Evolutionary conservation across 2,113 vertebrate species (phyloP).

Genomic region (Anas platyrhynchos): DNA sequence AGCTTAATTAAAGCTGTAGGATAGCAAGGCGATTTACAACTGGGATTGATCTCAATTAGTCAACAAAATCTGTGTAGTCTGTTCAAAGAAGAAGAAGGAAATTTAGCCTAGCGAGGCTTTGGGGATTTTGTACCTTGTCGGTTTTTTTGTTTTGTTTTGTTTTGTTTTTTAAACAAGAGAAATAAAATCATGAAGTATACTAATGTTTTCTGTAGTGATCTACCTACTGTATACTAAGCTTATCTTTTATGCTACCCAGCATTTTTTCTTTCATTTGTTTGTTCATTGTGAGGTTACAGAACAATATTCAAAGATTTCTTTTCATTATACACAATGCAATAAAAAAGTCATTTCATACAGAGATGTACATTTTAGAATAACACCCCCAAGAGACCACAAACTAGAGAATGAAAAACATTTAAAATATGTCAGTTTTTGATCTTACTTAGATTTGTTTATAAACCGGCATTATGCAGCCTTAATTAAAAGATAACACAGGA

Average conservation of each 20-base stretch:
- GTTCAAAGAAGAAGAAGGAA: conserved; percentile 83
- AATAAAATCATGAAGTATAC: conserved; percentile 51
- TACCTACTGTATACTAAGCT: not conserved
- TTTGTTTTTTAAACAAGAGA: conserved; percentile 52
- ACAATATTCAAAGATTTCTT: conserved; percentile 78
- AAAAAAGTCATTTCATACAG: conserved; percentile 69
- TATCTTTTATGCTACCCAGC: conserved; percentile 27
- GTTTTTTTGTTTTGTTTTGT: conserved; percentile 31
- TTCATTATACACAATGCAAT: conserved; percentile 65
- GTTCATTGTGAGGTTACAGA: conserved; percentile 75
- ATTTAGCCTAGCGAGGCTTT: conserved; percentile 82
- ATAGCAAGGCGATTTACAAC: conserved; percentile 84
- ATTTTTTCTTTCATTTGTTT: conserved; percentile 75
- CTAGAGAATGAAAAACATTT: conserved; percentile 73
- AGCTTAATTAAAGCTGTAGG: conserved; percentile 87
- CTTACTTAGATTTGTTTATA: conserved; percentile 78
- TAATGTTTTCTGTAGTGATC: conserved; percentile 50
- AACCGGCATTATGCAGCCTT: conserved; percentile 76
- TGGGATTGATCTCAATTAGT: conserved; percentile 92
- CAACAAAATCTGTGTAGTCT: conserved; percentile 86
- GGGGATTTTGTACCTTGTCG: conserved; percentile 77
- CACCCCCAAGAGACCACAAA: conserved; percentile 69
- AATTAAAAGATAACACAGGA: conserved; percentile 78
- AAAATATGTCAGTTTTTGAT: conserved; percentile 78
- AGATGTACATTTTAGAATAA: conserved; percentile 72